These are phyloP conservation scores for Beris chalybata DNA, from an alignment of 2,888 invertebrate genomes.

Conservation along the genomic window DNA sequence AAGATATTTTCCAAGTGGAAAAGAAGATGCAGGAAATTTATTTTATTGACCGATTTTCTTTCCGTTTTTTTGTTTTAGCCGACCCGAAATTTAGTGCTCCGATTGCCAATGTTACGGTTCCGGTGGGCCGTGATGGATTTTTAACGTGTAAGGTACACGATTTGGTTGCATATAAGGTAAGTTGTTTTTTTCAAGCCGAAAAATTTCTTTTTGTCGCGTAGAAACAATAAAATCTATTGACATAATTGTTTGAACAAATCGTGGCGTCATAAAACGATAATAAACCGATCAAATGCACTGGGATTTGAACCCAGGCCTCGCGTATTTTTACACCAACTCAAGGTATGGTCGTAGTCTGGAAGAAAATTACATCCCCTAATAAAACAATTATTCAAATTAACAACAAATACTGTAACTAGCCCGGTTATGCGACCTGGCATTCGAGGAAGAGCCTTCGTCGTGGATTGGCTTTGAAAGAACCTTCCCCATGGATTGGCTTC, in stretches of 20 bases:
- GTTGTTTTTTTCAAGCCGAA: not conserved
- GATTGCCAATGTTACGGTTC: slow-evolving; percentile 79
- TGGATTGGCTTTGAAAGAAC: not conserved
- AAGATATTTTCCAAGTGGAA: slow-evolving; percentile 17
- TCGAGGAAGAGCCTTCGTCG: not conserved
- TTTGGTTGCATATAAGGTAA: slow-evolving; percentile 79
- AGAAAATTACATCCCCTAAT: slow-evolving; percentile 5
- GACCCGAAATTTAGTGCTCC: slow-evolving; percentile 81
- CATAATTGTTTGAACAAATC: too few species aligned
- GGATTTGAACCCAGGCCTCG: too few species aligned
- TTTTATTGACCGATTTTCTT: slow-evolving; percentile 9
- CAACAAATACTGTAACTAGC: slow-evolving; percentile 15
- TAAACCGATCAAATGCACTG: too few species aligned
- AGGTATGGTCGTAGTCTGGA: too few species aligned
- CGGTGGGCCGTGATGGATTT: slow-evolving; percentile 81
- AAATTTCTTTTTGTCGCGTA: too few species aligned
- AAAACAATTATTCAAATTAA: slow-evolving; percentile 23
- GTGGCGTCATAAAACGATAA: too few species aligned
- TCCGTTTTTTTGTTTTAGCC: slow-evolving; percentile 59
- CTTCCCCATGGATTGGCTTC: not conserved
- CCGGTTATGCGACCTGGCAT: not conserved
- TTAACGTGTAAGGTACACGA: slow-evolving; percentile 82
- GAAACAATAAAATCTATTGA: too few species aligned
- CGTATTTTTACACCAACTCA: too few species aligned
- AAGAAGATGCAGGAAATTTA: slow-evolving; percentile 7